Evolutionary conservation across 2,113 vertebrate genomes (phyloP).

Genomic region (Balaenoptera acutorostrata): DNA sequence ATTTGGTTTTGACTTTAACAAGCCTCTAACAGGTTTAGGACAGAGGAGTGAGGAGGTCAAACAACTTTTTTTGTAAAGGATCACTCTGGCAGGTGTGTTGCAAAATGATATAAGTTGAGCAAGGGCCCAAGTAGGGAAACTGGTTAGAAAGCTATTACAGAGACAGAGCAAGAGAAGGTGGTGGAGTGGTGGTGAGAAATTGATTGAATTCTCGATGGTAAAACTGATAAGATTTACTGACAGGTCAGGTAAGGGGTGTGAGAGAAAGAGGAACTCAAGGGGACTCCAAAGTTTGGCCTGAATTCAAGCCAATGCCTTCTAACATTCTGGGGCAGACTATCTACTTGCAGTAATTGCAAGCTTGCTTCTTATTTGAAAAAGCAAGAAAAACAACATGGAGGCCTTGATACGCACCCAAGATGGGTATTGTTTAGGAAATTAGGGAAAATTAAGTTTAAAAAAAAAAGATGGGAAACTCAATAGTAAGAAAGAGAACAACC

Average conservation of each 20-base stretch:
- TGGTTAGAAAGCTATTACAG: not conserved
- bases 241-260: not conserved
- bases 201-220: not conserved
- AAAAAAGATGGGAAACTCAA: not conserved
- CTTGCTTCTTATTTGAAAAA: not conserved
- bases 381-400: not conserved
- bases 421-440: not conserved
- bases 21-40: not conserved
- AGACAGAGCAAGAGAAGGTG: not conserved
- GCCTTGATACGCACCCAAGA: not conserved
- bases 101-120: not conserved
- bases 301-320: not conserved
- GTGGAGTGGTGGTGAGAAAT: not conserved
- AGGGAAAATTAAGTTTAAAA: not conserved
- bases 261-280: not conserved
- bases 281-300: not conserved
- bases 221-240: not conserved
- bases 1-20: not conserved
- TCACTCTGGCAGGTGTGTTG: not conserved
- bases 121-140: not conserved
- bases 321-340: not conserved
- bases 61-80: not conserved
- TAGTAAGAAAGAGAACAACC: not conserved
- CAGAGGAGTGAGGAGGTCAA: not conserved
- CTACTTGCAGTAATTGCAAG: not conserved